Evolutionary conservation across 2,888 invertebrate species (phyloP).

Genomic region (Endotricha flammealis): DNA sequence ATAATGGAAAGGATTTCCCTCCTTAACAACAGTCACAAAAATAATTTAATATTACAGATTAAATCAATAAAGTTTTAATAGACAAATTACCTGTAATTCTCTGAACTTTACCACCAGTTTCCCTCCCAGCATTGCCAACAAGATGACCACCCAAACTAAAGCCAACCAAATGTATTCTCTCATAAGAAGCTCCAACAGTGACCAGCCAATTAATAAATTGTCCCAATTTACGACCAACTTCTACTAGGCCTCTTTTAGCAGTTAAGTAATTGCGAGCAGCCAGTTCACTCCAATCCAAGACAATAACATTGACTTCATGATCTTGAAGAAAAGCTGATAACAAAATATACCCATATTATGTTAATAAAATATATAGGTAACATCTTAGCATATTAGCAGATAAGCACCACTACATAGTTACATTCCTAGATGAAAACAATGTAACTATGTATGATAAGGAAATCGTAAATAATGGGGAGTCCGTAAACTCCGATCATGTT

Average conservation of each 20-base stretch:
- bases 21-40: too few relatives aligned
- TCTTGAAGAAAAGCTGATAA: conserved; percentile 40
- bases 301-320: conserved; percentile 55
- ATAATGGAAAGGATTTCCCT: too few relatives aligned
- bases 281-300: conserved; percentile 57
- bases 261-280: conserved; percentile 50
- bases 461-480: too few relatives aligned
- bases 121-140: conserved; percentile 53
- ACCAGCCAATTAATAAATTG: conserved; percentile 44
- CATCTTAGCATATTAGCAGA: too few relatives aligned
- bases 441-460: too few relatives aligned
- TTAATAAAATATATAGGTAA: too few relatives aligned
- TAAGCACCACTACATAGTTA: too few relatives aligned
- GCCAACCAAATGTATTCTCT: conserved; percentile 55
- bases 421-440: too few relatives aligned
- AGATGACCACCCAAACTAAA: conserved; percentile 68
- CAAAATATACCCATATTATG: conserved; percentile 2
- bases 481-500: too few relatives aligned
- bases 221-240: conserved; percentile 40
- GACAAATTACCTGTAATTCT: conserved; percentile 58
- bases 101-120: conserved; percentile 33
- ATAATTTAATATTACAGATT: too few relatives aligned
- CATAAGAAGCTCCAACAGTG: conserved; percentile 32
- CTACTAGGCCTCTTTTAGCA: conserved; percentile 40
- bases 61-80: too few relatives aligned